Evolutionary conservation across 2,888 invertebrate species (phyloP).

Genomic region (Nymphalis urticae): DNA sequence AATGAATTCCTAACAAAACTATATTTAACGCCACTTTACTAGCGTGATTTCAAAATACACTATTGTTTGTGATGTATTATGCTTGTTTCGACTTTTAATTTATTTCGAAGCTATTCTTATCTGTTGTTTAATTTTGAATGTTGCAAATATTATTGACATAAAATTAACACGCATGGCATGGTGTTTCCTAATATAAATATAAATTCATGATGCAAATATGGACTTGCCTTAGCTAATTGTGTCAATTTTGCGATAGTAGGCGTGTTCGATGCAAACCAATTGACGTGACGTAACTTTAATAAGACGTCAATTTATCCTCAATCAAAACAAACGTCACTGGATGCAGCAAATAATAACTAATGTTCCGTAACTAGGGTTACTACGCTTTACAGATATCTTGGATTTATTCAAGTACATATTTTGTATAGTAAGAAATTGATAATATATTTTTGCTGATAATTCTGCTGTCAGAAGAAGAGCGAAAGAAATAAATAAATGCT

Average conservation of each 20-base stretch:
- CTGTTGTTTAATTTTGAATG: not conserved
- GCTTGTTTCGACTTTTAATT: not conserved
- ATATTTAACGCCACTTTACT: conserved; percentile 18
- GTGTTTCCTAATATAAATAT: not conserved
- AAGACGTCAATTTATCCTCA: conserved; percentile 26
- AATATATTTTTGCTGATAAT: no score
- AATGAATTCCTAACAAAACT: conserved; percentile 31
- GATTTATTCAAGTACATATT: not conserved
- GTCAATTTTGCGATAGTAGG: not conserved
- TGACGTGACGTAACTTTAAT: conserved; percentile 19
- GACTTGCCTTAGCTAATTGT: not conserved
- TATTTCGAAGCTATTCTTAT: not conserved
- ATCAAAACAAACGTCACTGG: conserved; percentile 31
- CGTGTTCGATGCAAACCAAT: conserved; percentile 22
- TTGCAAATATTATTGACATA: not conserved
- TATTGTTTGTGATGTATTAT: not conserved
- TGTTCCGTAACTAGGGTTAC: not conserved
- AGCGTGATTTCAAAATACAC: not conserved
- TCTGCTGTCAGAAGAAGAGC: no score
- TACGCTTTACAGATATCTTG: not conserved
- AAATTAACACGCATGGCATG: not conserved
- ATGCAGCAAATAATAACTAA: conserved; percentile 16
- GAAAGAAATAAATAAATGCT: no score
- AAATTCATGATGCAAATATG: not conserved
- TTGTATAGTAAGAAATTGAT: no score